Conservation (phyloP, 1,140 invertebrate species). For the Diprion similis region DNA sequence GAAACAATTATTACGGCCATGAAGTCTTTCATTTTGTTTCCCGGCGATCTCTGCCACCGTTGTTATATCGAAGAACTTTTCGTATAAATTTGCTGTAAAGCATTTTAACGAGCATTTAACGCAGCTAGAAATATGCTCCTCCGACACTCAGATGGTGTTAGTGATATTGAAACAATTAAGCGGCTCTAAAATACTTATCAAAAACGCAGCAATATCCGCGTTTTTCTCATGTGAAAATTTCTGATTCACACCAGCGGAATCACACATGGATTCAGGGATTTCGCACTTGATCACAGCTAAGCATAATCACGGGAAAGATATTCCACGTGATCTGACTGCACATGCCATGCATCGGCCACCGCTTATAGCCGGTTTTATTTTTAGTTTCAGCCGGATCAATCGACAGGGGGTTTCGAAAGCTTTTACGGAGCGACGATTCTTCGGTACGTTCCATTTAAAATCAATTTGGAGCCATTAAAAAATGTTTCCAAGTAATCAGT, state of each 20-base stretch:
- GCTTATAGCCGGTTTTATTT: not conserved
- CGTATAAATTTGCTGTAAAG: constrained; percentile 45
- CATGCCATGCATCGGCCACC: not conserved
- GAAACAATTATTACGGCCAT: constrained; percentile 36
- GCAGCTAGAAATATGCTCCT: constrained; percentile 9
- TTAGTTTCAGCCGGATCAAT: not conserved
- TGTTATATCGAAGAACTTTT: constrained; percentile 25
- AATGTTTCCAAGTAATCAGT: not conserved
- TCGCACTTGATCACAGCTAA: not conserved
- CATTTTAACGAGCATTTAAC: constrained; percentile 42
- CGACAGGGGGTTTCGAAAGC: not conserved
- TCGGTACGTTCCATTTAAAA: not conserved
- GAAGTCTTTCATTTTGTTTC: not conserved
- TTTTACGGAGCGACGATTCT: not conserved
- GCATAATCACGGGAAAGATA: not conserved
- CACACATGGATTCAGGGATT: not conserved
- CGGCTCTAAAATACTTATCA: constrained; percentile 12
- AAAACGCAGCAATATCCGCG: no score
- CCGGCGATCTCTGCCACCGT: constrained; percentile 26
- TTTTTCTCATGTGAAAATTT: no score
- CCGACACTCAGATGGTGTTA: not conserved
- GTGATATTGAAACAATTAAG: not conserved
- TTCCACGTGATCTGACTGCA: no score
- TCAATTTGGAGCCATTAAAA: not conserved
- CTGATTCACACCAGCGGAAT: no score